These are phyloP conservation scores for Sminthurides bifidus DNA, from an alignment of 1,140 invertebrate species.

Conservation along the genomic window DNA sequence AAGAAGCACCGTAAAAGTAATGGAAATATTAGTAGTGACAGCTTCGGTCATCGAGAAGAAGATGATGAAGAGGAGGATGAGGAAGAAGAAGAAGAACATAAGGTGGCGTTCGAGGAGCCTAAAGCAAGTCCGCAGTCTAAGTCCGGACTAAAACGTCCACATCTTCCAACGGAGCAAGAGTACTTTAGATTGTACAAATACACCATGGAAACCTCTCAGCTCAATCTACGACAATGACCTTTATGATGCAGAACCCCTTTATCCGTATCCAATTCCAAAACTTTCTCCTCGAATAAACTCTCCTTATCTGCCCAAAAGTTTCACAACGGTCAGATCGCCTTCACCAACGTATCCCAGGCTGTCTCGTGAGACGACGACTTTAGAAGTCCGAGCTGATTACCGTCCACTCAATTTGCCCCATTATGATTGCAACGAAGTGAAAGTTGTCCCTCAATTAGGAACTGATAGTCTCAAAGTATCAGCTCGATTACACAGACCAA, in stretches of 20 bases:
- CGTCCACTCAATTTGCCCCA: not conserved
- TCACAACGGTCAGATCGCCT: too few relatives aligned
- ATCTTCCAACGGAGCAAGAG: too few relatives aligned
- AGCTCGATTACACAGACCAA: conserved; percentile 1
- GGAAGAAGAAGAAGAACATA: not conserved
- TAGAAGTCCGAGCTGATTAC: conserved; percentile 4
- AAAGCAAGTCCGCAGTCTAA: too few relatives aligned
- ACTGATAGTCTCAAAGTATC: not conserved
- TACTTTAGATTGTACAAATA: not conserved
- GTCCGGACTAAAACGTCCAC: too few relatives aligned
- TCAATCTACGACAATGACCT: not conserved
- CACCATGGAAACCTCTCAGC: not conserved
- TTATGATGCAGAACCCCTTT: not conserved
- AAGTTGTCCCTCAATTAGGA: not conserved
- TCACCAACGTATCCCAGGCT: too few relatives aligned
- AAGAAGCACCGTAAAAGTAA: too few relatives aligned
- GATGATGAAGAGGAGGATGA: conserved; percentile 4
- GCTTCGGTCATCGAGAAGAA: too few relatives aligned
- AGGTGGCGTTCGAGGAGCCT: too few relatives aligned
- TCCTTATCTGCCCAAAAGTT: too few relatives aligned
- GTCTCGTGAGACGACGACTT: conserved; percentile 3
- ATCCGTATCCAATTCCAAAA: conserved; percentile 1
- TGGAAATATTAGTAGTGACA: too few relatives aligned
- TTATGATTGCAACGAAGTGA: conserved; percentile 2
- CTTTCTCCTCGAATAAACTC: not conserved